Conservation (phyloP, 2,113 vertebrate species). For the Arenaria interpres region DNA sequence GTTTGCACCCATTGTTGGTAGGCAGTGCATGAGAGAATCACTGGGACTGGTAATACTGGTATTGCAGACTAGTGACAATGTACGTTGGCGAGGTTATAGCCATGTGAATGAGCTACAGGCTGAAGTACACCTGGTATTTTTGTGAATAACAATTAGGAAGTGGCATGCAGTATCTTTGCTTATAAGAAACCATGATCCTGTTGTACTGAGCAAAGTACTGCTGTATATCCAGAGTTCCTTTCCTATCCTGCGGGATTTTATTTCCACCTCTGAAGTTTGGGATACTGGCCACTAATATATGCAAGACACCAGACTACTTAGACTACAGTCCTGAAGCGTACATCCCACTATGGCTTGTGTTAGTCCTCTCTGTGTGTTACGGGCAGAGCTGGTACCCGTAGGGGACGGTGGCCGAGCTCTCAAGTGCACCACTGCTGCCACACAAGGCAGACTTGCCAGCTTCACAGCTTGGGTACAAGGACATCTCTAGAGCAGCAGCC, state of each 20-base stretch:
- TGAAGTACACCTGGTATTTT: not conserved
- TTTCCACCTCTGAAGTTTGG: not conserved
- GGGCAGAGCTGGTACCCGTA: not conserved
- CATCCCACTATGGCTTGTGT: rapidly evolving
- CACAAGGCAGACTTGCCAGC: rapidly evolving
- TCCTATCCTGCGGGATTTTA: not conserved
- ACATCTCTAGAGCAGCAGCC: not conserved
- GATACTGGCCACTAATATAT: not conserved
- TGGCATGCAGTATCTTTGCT: not conserved
- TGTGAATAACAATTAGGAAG: not conserved
- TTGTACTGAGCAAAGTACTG: not conserved
- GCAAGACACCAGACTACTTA: not conserved
- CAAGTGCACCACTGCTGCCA: not conserved
- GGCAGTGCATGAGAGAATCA: not conserved
- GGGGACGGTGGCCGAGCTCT: not conserved
- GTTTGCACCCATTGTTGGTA: not conserved
- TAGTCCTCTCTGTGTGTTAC: not conserved
- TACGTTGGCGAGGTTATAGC: not conserved
- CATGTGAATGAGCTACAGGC: not conserved
- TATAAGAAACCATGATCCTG: not conserved
- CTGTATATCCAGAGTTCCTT: not conserved
- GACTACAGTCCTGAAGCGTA: not conserved
- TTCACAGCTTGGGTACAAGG: not conserved
- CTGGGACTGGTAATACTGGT: not conserved
- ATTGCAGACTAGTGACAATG: not conserved